Evolutionary conservation across 2,113 vertebrate genomes (phyloP).

Genomic region (Sceloporus undulatus): DNA sequence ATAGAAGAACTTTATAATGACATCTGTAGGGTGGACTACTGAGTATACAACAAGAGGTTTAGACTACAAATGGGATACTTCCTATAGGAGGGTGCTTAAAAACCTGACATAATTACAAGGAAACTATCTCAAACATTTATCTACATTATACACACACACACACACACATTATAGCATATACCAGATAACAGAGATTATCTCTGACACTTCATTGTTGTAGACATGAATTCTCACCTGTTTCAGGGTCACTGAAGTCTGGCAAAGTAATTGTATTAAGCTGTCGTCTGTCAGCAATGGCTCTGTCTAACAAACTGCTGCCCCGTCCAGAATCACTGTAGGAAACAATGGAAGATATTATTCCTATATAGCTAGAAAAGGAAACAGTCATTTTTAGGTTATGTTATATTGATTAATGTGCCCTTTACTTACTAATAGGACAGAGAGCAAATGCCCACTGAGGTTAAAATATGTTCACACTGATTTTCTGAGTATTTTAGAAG

Average conservation of each 20-base stretch:
- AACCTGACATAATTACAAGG: not conserved
- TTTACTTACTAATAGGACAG: not conserved
- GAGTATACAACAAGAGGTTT: not conserved
- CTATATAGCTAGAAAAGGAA: not conserved
- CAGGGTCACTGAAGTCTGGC: constrained; percentile 97
- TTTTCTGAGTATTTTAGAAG: not conserved
- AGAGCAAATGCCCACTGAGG: not conserved
- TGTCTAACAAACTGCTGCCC: constrained; percentile 96
- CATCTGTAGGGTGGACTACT: not conserved
- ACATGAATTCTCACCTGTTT: constrained; percentile 87
- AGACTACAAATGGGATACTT: not conserved
- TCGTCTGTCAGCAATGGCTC: constrained; percentile 93
- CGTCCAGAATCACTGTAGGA: constrained; percentile 93
- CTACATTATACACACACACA: not conserved
- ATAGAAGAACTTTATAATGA: not conserved
- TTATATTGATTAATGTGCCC: not conserved
- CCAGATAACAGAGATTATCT: not conserved
- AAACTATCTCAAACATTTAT: not conserved
- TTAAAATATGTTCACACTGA: constrained; percentile 2
- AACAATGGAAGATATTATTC: constrained; percentile 47
- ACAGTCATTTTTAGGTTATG: not conserved
- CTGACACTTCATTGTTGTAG: constrained; percentile 4
- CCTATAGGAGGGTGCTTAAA: not conserved
- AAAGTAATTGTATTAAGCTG: constrained; percentile 95
- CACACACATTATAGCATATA: not conserved